phyloP scores from a whole-genome alignment of 2,797 vertebrate genomes.

The Limosa lapponica region DNA sequence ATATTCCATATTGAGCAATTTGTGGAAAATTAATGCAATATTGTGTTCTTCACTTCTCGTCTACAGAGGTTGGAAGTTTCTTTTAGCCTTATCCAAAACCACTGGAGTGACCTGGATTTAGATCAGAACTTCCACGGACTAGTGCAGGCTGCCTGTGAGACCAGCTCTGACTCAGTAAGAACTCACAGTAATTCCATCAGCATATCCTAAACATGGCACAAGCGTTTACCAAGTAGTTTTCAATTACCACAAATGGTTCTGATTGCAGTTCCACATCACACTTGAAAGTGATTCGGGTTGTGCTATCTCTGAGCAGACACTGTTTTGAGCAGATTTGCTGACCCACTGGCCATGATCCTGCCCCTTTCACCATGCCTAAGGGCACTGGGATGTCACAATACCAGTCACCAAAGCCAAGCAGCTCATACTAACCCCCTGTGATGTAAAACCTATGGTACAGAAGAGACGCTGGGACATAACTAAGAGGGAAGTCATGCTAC shows the following conservation, averaged over 20 bases:
- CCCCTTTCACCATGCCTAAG: neutral
- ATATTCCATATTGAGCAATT: constrained; percentile 14
- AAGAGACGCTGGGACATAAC: fast-evolving
- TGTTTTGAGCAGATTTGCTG: neutral
- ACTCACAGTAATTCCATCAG: neutral
- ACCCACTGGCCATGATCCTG: neutral
- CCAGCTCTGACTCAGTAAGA: neutral
- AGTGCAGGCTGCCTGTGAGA: neutral
- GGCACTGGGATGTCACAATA: neutral
- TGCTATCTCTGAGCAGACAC: neutral
- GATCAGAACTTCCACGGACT: neutral
- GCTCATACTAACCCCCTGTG: neutral
- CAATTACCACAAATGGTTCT: neutral
- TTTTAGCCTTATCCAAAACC: neutral
- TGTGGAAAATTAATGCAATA: constrained; percentile 34
- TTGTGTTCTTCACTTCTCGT: neutral
- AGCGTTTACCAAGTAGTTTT: neutral
- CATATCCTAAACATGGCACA: neutral
- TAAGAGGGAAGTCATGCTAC: neutral
- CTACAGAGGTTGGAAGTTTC: neutral
- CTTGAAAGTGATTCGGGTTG: neutral
- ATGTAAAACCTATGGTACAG: neutral
- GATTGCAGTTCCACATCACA: neutral
- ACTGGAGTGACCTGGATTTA: neutral
- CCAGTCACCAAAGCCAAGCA: neutral